phyloP scores from a whole-genome alignment of 2,888 invertebrate genomes.

The Nomada ferruginata region DNA sequence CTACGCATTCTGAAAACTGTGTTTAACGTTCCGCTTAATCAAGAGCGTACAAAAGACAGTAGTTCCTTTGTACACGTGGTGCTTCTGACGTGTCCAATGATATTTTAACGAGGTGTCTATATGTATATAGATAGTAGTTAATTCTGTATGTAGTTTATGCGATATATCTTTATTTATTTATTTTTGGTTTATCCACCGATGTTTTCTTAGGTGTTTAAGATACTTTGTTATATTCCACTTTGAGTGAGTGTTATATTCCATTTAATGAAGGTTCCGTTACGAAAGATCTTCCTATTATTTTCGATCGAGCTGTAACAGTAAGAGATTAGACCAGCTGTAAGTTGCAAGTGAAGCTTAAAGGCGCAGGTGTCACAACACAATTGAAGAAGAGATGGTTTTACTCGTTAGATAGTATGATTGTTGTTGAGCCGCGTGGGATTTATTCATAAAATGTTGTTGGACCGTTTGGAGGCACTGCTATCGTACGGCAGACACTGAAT shows the following conservation, averaged over 20 bases:
- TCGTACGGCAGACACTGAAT: slow-evolving; percentile 13
- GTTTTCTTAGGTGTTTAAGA: background rate
- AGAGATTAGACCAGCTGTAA: background rate
- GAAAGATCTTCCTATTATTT: background rate
- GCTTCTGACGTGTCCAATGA: slow-evolving; percentile 45
- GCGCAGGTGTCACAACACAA: background rate
- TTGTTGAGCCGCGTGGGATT: background rate
- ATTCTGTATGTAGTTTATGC: background rate
- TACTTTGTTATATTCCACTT: background rate
- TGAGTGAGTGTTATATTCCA: background rate
- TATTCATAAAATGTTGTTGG: slow-evolving; percentile 30
- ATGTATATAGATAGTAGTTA: background rate
- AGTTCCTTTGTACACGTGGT: slow-evolving; percentile 29
- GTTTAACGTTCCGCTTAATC: slow-evolving; percentile 41
- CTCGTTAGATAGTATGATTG: background rate
- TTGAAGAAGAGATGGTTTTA: background rate
- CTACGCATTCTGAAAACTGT: slow-evolving; percentile 25
- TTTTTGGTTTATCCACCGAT: background rate
- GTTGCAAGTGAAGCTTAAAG: slow-evolving; percentile 6
- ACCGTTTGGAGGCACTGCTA: slow-evolving; percentile 35
- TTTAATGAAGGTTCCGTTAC: background rate
- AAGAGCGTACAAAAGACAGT: slow-evolving; percentile 13
- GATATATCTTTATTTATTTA: background rate
- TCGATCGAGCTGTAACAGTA: too few relatives aligned
- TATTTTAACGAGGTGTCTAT: background rate